Percentiles rank a stretch among this genome's conserved stretches.
Conservation (phyloP, 1,140 invertebrate genomes). For the Drosophila nikananu region DNA sequence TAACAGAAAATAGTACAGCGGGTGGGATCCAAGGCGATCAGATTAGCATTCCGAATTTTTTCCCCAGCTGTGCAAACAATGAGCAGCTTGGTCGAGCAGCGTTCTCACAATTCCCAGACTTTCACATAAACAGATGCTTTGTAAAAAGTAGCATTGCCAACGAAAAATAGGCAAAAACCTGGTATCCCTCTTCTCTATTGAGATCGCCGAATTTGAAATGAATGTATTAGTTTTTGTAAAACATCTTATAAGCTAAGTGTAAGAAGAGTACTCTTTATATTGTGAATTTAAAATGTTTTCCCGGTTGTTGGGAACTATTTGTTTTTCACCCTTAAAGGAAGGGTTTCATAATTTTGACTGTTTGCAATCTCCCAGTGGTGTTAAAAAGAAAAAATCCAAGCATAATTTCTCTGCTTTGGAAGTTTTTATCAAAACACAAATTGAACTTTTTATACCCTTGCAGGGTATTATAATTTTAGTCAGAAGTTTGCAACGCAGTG, state of each 20-base stretch:
- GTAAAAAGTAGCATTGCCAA: not conserved
- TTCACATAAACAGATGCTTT: not conserved
- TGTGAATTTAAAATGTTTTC: too few species aligned
- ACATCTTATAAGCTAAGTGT: not conserved
- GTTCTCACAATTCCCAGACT: not conserved
- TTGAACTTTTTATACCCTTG: too few species aligned
- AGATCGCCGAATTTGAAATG: not conserved
- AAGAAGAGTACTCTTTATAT: too few species aligned
- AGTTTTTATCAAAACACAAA: too few species aligned
- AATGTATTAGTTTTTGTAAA: not conserved
- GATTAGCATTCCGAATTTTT: slow-evolving; percentile 17
- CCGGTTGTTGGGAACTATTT: too few species aligned
- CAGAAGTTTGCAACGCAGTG: too few species aligned
- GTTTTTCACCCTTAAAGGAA: too few species aligned
- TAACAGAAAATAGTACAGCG: not conserved
- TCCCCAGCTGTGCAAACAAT: slow-evolving; percentile 55
- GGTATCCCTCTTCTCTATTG: not conserved
- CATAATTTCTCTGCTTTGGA: too few species aligned
- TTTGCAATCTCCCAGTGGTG: too few species aligned
- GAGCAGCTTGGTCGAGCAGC: not conserved
- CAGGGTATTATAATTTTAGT: too few species aligned
- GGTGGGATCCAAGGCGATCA: slow-evolving; percentile 2
- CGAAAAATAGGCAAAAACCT: not conserved
- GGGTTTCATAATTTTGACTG: too few species aligned
- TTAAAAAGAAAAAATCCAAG: too few species aligned